Conservation (phyloP, 2,888 invertebrate species). For the Malthinus seriepunctatus region DNA sequence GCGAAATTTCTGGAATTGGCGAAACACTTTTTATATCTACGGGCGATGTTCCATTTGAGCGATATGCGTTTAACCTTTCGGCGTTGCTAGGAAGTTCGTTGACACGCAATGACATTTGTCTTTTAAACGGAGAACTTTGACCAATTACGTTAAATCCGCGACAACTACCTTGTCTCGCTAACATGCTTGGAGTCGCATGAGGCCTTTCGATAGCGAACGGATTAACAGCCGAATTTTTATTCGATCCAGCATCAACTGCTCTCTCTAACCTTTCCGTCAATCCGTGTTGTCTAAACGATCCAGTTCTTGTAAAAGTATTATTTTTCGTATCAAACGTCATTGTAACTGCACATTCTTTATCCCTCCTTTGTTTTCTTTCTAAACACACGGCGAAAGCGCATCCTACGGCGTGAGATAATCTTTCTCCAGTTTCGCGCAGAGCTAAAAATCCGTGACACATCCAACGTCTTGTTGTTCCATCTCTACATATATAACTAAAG, state of each 20-base stretch:
- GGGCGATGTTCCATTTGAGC: constrained; percentile 40
- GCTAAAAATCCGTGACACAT: constrained; percentile 99
- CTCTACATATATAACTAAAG: constrained; percentile 98
- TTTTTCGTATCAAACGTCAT: constrained; percentile 91
- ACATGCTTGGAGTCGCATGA: constrained; percentile 91
- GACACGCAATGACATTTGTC: constrained; percentile 92
- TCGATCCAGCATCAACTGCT: constrained; percentile 36
- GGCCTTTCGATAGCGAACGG: constrained; percentile 95
- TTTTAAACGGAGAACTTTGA: constrained; percentile 89
- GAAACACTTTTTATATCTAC: constrained; percentile 60
- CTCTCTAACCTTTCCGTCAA: constrained; percentile 75
- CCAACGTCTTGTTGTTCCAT: constrained; percentile 98
- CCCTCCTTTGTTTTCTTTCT: constrained; percentile 95
- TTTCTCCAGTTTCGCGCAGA: constrained; percentile 93
- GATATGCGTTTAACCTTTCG: constrained; percentile 69
- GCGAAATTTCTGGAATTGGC: constrained; percentile 77
- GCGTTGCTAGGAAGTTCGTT: constrained; percentile 95
- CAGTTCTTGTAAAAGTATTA: constrained; percentile 87
- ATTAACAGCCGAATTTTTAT: constrained; percentile 68
- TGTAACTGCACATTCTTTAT: constrained; percentile 93
- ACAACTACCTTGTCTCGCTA: constrained; percentile 95
- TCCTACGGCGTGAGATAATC: constrained; percentile 98
- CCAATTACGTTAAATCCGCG: constrained; percentile 80
- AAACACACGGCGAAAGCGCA: constrained; percentile 99
- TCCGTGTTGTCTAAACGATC: constrained; percentile 86